Percentiles rank a stretch among this genome's conserved stretches.
These are phyloP conservation scores for Pseudomyrmex concolor DNA, from an alignment of 1,140 invertebrate genomes.

Conservation along the genomic window DNA sequence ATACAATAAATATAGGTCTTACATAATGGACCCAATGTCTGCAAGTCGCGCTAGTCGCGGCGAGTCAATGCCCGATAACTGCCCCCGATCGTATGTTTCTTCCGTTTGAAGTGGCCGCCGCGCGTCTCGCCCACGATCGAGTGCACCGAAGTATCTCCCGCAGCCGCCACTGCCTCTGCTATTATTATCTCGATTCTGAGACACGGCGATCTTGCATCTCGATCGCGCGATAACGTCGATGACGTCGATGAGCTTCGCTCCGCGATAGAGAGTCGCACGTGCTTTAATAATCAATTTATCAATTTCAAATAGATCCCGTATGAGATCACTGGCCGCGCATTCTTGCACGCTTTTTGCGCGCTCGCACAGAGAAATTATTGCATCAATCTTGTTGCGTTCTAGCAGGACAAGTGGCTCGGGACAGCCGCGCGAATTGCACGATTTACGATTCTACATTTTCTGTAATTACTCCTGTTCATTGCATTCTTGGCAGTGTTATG, in stretches of 20 bases:
- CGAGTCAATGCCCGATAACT: conserved; percentile 42
- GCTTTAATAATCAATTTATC: conserved; percentile 37
- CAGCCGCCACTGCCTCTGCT: conserved; percentile 11
- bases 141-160: conserved; percentile 22
- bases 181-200: conserved; percentile 44
- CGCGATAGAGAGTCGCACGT: background rate
- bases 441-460: background rate
- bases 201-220: conserved; percentile 17
- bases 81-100: background rate
- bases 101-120: conserved; percentile 20
- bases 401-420: background rate
- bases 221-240: conserved; percentile 24
- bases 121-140: conserved; percentile 22
- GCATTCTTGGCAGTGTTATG: no score
- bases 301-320: conserved; percentile 21
- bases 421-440: conserved; percentile 7
- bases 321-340: conserved; percentile 15
- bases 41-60: background rate
- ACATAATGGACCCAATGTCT: conserved; percentile 34
- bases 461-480: background rate
- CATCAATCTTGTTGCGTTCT: no score
- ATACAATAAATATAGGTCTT: conserved; percentile 22
- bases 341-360: background rate
- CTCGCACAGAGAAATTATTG: background rate
- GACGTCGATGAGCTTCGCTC: background rate